Percentiles rank a stretch among this genome's conserved stretches.
Conservation (phyloP, 2,797 vertebrate species). For the Synanceia verrucosa region DNA sequence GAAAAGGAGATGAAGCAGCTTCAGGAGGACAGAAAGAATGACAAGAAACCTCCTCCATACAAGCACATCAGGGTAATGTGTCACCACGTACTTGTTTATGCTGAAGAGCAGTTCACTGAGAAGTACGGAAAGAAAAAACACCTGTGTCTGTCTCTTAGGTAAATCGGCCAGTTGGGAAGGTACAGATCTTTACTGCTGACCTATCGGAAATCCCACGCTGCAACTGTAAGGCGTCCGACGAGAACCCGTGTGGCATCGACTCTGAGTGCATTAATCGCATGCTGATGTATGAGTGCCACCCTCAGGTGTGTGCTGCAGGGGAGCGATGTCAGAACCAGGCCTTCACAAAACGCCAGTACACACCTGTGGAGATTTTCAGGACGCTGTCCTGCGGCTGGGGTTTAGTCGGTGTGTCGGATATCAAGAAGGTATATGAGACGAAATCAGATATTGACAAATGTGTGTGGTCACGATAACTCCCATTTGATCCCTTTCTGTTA, state of each 20-base stretch:
- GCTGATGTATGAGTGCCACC: conserved; percentile 97
- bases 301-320: conserved; percentile 92
- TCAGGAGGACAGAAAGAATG: conserved; percentile 96
- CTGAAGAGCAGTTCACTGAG: background rate
- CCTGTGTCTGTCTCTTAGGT: conserved; percentile 77
- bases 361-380: conserved; percentile 92
- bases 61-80: conserved; percentile 91
- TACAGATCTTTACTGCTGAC: conserved; percentile 97
- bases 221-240: conserved; percentile 95
- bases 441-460: background rate
- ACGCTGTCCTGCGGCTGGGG: conserved; percentile 95
- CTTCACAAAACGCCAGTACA: conserved; percentile 95
- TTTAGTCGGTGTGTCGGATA: conserved; percentile 88
- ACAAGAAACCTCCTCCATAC: conserved; percentile 98
- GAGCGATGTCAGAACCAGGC: conserved; percentile 96
- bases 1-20: conserved; percentile 95
- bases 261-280: conserved; percentile 99
- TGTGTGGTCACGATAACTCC: too few species aligned
- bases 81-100: background rate
- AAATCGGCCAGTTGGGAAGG: conserved; percentile 93
- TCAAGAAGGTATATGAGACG: conserved; percentile 89
- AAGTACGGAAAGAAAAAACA: background rate
- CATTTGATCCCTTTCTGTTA: background rate
- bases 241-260: conserved; percentile 94
- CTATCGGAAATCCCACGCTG: conserved; percentile 95